Evolutionary conservation across 2,888 invertebrate species (phyloP).

Genomic region (Ditula angustiorana): DNA sequence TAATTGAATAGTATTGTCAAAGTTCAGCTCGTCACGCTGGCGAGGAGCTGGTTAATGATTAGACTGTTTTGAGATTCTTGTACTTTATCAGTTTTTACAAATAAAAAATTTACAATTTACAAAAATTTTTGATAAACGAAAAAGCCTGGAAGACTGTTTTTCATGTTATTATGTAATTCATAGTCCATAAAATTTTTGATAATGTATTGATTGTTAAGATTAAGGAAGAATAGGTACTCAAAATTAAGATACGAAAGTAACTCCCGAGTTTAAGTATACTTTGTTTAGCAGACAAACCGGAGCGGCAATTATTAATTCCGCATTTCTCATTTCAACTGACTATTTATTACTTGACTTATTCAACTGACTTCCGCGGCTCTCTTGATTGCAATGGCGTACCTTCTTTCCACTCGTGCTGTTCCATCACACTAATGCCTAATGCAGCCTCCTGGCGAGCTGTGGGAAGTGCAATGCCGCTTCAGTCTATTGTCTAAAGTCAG

Average conservation of each 20-base stretch:
- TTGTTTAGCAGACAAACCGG: constrained; percentile 1
- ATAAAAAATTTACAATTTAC: constrained; percentile 81
- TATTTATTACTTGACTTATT: not conserved
- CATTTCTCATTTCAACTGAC: not conserved
- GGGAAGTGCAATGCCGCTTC: not conserved
- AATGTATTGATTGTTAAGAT: constrained; percentile 77
- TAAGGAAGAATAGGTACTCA: constrained; percentile 66
- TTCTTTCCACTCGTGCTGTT: not conserved
- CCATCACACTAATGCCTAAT: not conserved
- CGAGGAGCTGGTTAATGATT: constrained; percentile 57
- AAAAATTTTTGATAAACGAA: constrained; percentile 78
- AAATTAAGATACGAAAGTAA: constrained; percentile 54
- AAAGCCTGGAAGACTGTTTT: constrained; percentile 83
- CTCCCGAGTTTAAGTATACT: constrained; percentile 42
- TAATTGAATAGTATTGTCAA: constrained; percentile 53
- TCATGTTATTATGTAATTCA: constrained; percentile 75
- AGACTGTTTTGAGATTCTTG: constrained; percentile 76
- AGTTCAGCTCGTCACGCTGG: constrained; percentile 48
- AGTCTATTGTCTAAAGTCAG: not conserved
- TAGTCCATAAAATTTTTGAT: constrained; percentile 81
- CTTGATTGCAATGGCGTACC: not conserved
- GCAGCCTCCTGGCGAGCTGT: constrained; percentile 3
- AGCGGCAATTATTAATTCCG: not conserved
- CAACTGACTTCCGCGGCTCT: not conserved
- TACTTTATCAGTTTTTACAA: constrained; percentile 75